Conservation (phyloP, 2,797 vertebrate species). For the Pogoniulus pusillus region DNA sequence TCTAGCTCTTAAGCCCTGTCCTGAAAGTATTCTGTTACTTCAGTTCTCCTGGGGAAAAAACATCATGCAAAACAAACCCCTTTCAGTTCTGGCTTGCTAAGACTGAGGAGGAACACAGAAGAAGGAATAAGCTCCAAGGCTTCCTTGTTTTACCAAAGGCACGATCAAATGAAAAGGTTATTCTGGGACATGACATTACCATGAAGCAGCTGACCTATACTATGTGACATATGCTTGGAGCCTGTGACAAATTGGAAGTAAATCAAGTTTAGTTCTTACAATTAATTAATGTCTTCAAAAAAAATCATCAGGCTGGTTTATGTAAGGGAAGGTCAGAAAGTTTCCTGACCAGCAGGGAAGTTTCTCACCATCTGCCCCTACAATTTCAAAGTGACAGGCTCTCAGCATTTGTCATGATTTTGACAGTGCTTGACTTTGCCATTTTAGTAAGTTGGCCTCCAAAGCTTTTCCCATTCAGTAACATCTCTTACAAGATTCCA, state of each 20-base stretch:
- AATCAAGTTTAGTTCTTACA: neutral
- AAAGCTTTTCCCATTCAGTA: neutral
- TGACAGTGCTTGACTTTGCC: neutral
- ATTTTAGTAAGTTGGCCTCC: constrained; percentile 19
- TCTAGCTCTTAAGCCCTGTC: neutral
- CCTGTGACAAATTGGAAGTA: neutral
- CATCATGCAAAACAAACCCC: neutral
- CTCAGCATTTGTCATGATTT: constrained; percentile 7
- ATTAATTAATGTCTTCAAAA: neutral
- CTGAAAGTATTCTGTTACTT: neutral
- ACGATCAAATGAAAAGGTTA: neutral
- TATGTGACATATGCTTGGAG: neutral
- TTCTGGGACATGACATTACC: neutral
- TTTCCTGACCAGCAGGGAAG: constrained; percentile 6
- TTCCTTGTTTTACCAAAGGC: neutral
- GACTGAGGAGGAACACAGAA: neutral
- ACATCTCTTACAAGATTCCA: neutral
- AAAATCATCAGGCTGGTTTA: neutral
- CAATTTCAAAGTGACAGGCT: constrained; percentile 7
- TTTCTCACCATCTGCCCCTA: constrained; percentile 13
- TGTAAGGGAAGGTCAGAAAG: neutral
- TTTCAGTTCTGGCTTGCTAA: neutral
- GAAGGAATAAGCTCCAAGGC: neutral
- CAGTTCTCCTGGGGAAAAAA: neutral
- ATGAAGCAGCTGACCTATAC: neutral